phyloP scores from a whole-genome alignment of 2,888 invertebrate species.

The Drosophila mulleri region DNA sequence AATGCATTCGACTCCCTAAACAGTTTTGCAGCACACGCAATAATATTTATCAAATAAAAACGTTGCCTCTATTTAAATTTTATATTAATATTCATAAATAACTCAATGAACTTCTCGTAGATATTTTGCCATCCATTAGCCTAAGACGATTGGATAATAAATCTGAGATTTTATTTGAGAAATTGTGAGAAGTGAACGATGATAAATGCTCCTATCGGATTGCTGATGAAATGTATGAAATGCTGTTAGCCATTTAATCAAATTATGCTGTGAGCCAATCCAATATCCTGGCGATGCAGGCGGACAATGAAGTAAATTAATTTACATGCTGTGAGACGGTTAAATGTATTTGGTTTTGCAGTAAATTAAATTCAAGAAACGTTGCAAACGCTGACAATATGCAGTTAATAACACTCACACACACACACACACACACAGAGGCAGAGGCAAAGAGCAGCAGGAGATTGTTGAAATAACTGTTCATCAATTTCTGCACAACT shows the following conservation, averaged over 20 bases:
- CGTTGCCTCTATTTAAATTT: background rate
- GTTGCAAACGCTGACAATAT: constrained; percentile 47
- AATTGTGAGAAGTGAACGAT: constrained; percentile 34
- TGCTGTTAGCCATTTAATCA: constrained; percentile 66
- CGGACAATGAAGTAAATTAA: constrained; percentile 74
- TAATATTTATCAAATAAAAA: background rate
- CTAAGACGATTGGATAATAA: constrained; percentile 32
- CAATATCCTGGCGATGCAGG: constrained; percentile 21
- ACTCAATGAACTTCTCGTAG: background rate
- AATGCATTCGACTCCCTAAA: background rate
- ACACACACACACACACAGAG: background rate
- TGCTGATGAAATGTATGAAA: constrained; percentile 52
- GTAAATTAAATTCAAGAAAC: constrained; percentile 66
- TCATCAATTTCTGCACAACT: constrained; percentile 44
- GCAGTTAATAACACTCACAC: constrained; percentile 57
- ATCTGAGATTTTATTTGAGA: constrained; percentile 16
- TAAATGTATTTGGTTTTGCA: constrained; percentile 28
- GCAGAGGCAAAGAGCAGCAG: background rate
- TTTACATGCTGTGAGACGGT: constrained; percentile 40
- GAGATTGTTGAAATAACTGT: constrained; percentile 38
- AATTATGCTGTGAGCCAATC: constrained; percentile 45
- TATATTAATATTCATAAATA: background rate
- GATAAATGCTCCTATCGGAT: constrained; percentile 57
- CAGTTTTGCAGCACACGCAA: background rate
- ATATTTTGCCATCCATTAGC: constrained; percentile 44